Evolutionary conservation across 2,113 vertebrate genomes (phyloP), one percentile per base, ranked within the genome.

Genomic region (Uria lomvia): DNA sequence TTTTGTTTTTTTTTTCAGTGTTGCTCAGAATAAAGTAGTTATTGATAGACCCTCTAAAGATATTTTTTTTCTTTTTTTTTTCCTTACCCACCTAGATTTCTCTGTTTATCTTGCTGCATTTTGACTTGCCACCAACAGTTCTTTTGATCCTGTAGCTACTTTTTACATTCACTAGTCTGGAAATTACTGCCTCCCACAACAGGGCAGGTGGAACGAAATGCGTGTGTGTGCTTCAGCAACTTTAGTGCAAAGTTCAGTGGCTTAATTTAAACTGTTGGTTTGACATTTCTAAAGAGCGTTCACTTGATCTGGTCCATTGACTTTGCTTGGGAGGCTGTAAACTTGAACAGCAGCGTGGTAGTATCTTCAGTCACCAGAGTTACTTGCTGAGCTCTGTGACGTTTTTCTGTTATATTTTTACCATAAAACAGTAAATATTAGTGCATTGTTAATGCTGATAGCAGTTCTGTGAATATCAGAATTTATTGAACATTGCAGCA

Each of bases 201-300:
- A 80, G 45, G 43, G 68, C 79, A 74, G 79, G 89, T 92, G 67
- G 66, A 97, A 80, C 0, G 0, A 91, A 76, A n/a, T 56, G 29
- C 50, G 38, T 94, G 79, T 72, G 30, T 73, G 79, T 0, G 15
- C 91, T 96, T 88, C 94, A 88, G n/a, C 88, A 86, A 23, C 76
- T 74, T 66, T 0, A 74, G 86, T 45, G 62, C 78, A 53, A 86
- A 94, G 91, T 95, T 94, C 92, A 93, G 71, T 0, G 0, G 40
- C 86, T 87, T 89, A 84, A 92, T 92, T 95, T 95, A 89, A 92
- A 55, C 66, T 42, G 20, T 70, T 74, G 84, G 52, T 52, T 91
- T 97, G 94, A 87, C 68, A 67, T 95, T 96, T 96, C 65, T 96
- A 80, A 91, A 87, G 74, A 86, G 63, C 1, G 12, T 53, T 94